These are phyloP conservation scores for Pinctada fucata DNA, from an alignment of 2,888 invertebrate species.

Conservation along the genomic window DNA sequence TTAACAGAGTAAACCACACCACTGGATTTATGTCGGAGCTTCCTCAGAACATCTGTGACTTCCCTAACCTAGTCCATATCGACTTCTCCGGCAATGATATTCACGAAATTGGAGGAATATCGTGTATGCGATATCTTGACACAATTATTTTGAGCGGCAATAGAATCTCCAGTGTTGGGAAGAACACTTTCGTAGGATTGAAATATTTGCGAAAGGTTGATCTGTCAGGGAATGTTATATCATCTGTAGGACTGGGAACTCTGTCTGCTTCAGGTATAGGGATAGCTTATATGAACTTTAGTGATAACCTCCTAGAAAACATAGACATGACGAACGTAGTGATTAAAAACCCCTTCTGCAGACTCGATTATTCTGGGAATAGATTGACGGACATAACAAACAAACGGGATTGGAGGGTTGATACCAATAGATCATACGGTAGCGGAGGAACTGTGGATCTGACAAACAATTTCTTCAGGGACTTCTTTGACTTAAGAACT, in stretches of 20 bases:
- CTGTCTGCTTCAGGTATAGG: neutral
- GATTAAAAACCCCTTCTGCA: slow-evolving; percentile 25
- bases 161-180: slow-evolving; percentile 4
- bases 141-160: slow-evolving; percentile 13
- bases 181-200: slow-evolving; percentile 14
- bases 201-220: slow-evolving; percentile 6
- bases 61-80: slow-evolving; percentile 15
- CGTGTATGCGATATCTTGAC: slow-evolving; percentile 20
- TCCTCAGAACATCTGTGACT: slow-evolving; percentile 30
- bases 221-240: slow-evolving; percentile 7
- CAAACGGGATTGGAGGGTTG: slow-evolving; percentile 5
- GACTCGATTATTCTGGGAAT: slow-evolving; percentile 22
- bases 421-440: slow-evolving; percentile 18
- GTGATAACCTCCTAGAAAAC: neutral
- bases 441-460: slow-evolving; percentile 27
- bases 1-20: neutral
- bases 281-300: neutral
- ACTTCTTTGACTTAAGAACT: slow-evolving; percentile 25
- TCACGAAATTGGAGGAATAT: slow-evolving; percentile 5
- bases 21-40: slow-evolving; percentile 3
- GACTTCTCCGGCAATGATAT: slow-evolving; percentile 24
- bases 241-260: slow-evolving; percentile 11
- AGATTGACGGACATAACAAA: slow-evolving; percentile 20
- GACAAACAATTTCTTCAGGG: slow-evolving; percentile 5
- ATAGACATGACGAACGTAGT: slow-evolving; percentile 32